Evolutionary conservation across 2,888 invertebrate species (phyloP).

Genomic region (Callosobruchus maculatus): DNA sequence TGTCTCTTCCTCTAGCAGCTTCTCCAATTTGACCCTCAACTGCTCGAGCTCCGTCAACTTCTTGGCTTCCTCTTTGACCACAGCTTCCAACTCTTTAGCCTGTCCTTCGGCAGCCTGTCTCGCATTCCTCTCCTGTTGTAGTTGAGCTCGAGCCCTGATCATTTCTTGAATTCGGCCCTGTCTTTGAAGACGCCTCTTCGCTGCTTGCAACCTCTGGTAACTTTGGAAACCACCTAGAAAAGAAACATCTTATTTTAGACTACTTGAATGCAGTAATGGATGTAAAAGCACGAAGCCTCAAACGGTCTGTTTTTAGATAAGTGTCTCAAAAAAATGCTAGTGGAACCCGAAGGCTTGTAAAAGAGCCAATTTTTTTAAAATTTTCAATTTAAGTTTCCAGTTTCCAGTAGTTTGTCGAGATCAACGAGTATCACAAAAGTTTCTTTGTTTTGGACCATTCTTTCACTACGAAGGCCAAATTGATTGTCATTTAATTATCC

Average conservation of each 20-base stretch:
- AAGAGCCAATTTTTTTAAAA: no score
- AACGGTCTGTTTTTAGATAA: no score
- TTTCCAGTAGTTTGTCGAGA: no score
- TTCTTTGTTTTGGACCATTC: no score
- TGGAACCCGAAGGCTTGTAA: no score
- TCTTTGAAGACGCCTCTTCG: constrained; percentile 51
- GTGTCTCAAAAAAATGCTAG: no score
- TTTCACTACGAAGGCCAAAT: no score
- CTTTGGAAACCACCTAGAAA: constrained; percentile 56
- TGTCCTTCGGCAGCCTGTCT: constrained; percentile 58
- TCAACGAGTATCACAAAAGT: no score
- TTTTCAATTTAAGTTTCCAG: no score
- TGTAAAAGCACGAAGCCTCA: no score
- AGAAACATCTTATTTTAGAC: not conserved
- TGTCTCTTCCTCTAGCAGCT: constrained; percentile 73
- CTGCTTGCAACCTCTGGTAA: constrained; percentile 63
- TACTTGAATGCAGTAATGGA: no score
- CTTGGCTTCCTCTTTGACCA: constrained; percentile 69
- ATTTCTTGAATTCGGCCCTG: constrained; percentile 60
- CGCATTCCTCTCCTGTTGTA: constrained; percentile 65
- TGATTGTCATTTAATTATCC: no score
- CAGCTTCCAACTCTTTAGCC: constrained; percentile 63
- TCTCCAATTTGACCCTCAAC: constrained; percentile 66
- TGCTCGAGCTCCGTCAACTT: constrained; percentile 71
- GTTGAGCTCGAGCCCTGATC: constrained; percentile 55